These are phyloP conservation scores for Lepeophtheirus nordmannii DNA, from an alignment of 2,888 invertebrate genomes.

Conservation along the genomic window DNA sequence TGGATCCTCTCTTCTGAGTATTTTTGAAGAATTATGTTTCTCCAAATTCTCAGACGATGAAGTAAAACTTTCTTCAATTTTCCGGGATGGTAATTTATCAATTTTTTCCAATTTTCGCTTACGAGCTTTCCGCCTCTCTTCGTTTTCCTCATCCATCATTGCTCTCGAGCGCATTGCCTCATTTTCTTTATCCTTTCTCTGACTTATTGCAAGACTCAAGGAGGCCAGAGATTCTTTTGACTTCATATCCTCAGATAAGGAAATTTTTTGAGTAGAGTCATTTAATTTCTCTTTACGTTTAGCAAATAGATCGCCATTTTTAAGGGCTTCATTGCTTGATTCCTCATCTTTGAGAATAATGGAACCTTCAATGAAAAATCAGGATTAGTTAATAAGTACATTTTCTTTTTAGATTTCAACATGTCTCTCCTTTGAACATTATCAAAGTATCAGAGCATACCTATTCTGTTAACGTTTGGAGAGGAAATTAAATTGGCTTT, in stretches of 20 bases:
- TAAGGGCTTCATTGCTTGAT: constrained; percentile 38
- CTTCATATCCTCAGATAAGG: constrained; percentile 6
- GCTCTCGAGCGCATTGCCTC: not conserved
- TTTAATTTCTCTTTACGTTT: not conserved
- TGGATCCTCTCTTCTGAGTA: not conserved
- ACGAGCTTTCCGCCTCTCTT: not conserved
- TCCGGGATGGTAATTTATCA: constrained; percentile 27
- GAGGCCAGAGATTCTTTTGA: constrained; percentile 11
- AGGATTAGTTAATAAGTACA: too few relatives aligned
- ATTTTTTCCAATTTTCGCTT: constrained; percentile 31
- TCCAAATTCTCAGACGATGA: not conserved
- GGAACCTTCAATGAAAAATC: constrained; percentile 30
- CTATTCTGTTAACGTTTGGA: not conserved
- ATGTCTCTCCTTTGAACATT: too few relatives aligned
- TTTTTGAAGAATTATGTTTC: constrained; percentile 11
- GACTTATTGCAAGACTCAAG: not conserved
- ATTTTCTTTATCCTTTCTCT: not conserved
- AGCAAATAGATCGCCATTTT: not conserved
- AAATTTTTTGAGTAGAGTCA: not conserved
- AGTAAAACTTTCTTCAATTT: constrained; percentile 23
- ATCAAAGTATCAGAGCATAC: not conserved
- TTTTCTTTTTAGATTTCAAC: too few relatives aligned
- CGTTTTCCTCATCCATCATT: not conserved
- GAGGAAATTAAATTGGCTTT: not conserved
- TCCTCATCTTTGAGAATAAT: constrained; percentile 35